Evolutionary conservation across 2,797 vertebrate species (phyloP).

Genomic region (Rhabdomys pumilio): DNA sequence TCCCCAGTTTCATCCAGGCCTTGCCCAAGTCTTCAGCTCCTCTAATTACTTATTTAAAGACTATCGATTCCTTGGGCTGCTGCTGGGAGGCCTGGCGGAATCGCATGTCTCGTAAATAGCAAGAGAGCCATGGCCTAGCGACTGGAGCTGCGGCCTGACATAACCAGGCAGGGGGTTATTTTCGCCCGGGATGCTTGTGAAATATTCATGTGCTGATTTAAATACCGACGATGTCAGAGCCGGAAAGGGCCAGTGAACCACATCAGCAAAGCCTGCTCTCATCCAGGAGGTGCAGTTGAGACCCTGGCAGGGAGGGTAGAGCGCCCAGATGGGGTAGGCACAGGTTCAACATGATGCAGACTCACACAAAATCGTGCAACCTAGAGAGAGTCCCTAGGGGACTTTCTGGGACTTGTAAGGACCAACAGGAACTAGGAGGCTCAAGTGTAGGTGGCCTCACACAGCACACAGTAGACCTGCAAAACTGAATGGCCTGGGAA

Average conservation of each 20-base stretch:
- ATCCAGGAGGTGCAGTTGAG: background rate
- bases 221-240: constrained; percentile 82
- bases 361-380: background rate
- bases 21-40: constrained; percentile 82
- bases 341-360: background rate
- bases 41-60: constrained; percentile 90
- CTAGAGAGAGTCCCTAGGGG: background rate
- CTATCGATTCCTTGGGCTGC: constrained; percentile 87
- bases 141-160: constrained; percentile 78
- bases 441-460: background rate
- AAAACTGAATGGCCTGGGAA: constrained; percentile 49
- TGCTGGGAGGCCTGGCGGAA: constrained; percentile 82
- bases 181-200: constrained; percentile 82
- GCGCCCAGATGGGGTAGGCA: background rate
- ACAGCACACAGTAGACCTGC: background rate
- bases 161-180: constrained; percentile 87
- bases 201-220: constrained; percentile 88
- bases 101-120: constrained; percentile 81
- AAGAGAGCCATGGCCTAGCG: constrained; percentile 70
- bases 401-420: background rate
- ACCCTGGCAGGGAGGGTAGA: background rate
- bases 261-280: constrained; percentile 37
- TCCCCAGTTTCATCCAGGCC: constrained; percentile 81
- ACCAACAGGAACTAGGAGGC: background rate
- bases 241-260: constrained; percentile 71